A percentile compares a stretch with the other conserved stretches of the same genome.
Evolutionary conservation across 2,113 vertebrate genomes (phyloP).

Genomic region (Ammodytes marinus): DNA sequence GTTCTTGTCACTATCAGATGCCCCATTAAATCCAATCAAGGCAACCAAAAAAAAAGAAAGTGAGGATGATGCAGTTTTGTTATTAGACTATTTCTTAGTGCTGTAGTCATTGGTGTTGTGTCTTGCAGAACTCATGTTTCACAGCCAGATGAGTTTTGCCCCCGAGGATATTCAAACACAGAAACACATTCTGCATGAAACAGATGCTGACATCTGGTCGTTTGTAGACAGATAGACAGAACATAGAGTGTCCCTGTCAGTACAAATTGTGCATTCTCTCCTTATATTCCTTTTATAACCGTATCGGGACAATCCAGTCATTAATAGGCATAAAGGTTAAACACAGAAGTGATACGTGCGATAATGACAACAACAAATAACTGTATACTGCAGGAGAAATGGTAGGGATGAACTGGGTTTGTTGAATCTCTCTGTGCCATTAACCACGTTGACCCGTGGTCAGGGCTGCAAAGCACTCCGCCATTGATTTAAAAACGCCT

Average conservation of each 20-base stretch:
- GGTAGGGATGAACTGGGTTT: not conserved
- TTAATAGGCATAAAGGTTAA: conserved; percentile 1
- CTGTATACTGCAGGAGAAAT: not conserved
- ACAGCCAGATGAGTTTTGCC: conserved; percentile 25
- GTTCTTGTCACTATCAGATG: not conserved
- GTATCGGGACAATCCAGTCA: not conserved
- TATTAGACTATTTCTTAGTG: not conserved
- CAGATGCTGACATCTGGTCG: conserved; percentile 18
- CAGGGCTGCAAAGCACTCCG: conserved; percentile 42
- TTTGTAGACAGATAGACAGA: conserved; percentile 1
- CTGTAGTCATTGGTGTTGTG: not conserved
- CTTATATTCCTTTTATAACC: not conserved
- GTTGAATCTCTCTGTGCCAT: conserved; percentile 32
- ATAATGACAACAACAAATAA: not conserved
- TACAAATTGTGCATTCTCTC: not conserved
- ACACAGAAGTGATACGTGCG: not conserved
- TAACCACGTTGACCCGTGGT: conserved; percentile 37
- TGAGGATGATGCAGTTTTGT: not conserved
- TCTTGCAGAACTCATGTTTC: not conserved
- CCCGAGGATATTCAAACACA: conserved; percentile 29
- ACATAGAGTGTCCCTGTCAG: not conserved
- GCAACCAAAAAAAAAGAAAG: not conserved
- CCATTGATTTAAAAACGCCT: conserved; percentile 55
- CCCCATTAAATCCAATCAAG: not conserved
- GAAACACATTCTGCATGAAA: conserved; percentile 12